These are phyloP conservation scores for Rousettus madagascariensis DNA, from an alignment of 2,797 vertebrate genomes.

Conservation along the genomic window DNA sequence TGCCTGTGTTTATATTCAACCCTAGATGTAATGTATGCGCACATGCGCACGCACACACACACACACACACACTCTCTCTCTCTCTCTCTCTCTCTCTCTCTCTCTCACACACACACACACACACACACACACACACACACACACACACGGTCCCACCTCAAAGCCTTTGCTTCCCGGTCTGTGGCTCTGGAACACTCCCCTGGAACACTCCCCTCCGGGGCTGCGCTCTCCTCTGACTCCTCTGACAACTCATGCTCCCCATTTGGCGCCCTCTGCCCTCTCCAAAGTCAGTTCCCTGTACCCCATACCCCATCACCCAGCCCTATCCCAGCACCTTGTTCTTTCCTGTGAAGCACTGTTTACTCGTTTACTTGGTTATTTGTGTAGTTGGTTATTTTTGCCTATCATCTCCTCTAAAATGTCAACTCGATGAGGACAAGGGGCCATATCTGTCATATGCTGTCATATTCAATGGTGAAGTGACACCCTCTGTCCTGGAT, in stretches of 20 bases:
- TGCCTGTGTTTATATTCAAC: background rate
- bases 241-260: background rate
- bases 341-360: background rate
- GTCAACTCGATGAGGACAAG: background rate
- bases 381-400: background rate
- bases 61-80: no score
- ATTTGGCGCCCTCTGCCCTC: rapidly evolving
- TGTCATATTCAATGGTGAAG: background rate
- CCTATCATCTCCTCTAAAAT: background rate
- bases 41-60: no score
- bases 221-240: no score
- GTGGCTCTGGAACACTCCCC: background rate
- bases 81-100: no score
- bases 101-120: no score
- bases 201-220: no score
- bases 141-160: background rate
- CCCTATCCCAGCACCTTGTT: background rate
- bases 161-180: background rate
- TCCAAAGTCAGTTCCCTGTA: background rate
- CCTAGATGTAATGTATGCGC: rapidly evolving
- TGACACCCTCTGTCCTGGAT: background rate
- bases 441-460: background rate
- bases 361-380: no score
- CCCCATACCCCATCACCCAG: rapidly evolving
- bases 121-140: no score